Base-by-base conservation (phyloP, 2,888 invertebrate genomes). In the Meloe dianella region DNA sequence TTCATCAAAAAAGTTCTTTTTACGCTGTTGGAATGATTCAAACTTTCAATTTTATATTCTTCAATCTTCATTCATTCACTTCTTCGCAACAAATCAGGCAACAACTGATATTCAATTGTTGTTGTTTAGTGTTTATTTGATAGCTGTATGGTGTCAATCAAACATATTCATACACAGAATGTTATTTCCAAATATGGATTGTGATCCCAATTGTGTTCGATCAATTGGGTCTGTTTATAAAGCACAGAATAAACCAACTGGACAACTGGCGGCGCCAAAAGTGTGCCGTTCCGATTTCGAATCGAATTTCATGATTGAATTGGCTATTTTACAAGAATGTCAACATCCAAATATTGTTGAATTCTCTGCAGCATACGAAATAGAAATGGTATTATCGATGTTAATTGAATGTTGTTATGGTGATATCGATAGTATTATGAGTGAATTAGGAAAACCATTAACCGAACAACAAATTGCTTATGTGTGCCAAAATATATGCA, bases 381-480 rank as follows among this genome's bases (percentile, higher is more conserved):
- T 80, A 63, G 84, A 83, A 9, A 83, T 82, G 68, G 81, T 84
- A 69, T 73, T 84, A 64, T 86, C 98, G 98, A 96, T 99, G 94
- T 89, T 98, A 78, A 93, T 99, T 66, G 99, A 99, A 85, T 99
- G 97, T 85, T 99, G 99, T 87, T 98, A 96, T 84, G 98, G 97
- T 65, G 99, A 99, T 78, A 99, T 99, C 74, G 99, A 99, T 86
- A 96, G 96, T 68, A 98, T 99, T 77, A 99, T 99, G 97, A 92
- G 97, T 64, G 98, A 99, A 84, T 86, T 99, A 75, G 98, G 98
- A 84, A 98, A 98, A 84, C 94, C 97, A 12, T 86, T 99, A 73
- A 96, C 90, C 70, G 99, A 99, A 86, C 84, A 87, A 63, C 98
- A 99, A 85, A 98, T 99, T 78, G 92, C 95, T 56, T 98, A 93